phyloP scores from a whole-genome alignment of 2,113 vertebrate genomes.

The Halcyon malimbica region DNA sequence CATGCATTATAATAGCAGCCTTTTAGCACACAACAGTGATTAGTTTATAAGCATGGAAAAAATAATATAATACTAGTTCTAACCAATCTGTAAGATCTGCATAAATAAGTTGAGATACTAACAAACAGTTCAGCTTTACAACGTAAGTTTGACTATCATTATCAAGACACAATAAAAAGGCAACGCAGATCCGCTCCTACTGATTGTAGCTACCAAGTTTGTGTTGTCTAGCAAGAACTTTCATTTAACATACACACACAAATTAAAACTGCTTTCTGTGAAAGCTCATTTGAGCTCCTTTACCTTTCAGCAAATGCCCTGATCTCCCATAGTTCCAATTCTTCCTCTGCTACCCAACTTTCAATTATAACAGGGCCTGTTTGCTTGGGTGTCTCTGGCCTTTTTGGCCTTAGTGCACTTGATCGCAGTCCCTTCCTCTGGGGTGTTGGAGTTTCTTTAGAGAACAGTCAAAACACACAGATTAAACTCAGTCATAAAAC shows the following conservation, averaged over 20 bases:
- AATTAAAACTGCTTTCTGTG: not conserved
- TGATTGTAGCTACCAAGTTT: not conserved
- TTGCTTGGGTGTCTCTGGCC: constrained; percentile 94
- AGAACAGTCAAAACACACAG: constrained; percentile 43
- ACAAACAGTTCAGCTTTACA: not conserved
- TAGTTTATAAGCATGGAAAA: not conserved
- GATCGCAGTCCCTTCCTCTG: constrained; percentile 92
- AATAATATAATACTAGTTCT: not conserved
- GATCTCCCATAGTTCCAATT: constrained; percentile 98
- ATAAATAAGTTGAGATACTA: not conserved
- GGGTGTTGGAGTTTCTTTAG: constrained; percentile 93
- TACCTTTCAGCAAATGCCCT: constrained; percentile 98
- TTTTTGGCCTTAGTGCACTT: constrained; percentile 94
- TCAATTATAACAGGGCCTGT: constrained; percentile 97
- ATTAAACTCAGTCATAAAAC: constrained; percentile 1
- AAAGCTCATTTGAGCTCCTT: not conserved
- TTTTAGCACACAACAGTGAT: not conserved
- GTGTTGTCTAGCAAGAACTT: not conserved
- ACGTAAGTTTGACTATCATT: not conserved
- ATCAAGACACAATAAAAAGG: not conserved
- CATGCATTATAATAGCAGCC: not conserved
- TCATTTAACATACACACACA: not conserved
- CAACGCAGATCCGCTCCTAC: not conserved
- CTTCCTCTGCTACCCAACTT: constrained; percentile 97
- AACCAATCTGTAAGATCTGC: not conserved